Base-by-base conservation (phyloP, 1,140 invertebrate species). In the Brachionus asplanchnoidis region DNA sequence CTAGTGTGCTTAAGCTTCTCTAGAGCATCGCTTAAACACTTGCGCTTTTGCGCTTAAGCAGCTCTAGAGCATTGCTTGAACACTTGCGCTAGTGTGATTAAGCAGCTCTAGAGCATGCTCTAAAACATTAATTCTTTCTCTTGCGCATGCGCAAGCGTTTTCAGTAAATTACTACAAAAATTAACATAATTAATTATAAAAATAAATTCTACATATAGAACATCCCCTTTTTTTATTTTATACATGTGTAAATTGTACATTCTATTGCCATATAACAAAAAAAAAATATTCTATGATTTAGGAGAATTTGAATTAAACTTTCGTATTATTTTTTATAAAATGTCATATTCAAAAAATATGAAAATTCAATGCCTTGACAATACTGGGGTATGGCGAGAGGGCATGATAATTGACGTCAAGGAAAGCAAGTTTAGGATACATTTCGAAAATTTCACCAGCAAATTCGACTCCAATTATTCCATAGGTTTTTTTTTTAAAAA, bases 321-420 rank as follows among this genome's bases (percentile, higher is more conserved):
- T 56, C n/a, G 50, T 56, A 56, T 56, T 56, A 0, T 56, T 56
- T 56, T 56, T 56, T 56, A n/a, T 68, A 68, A 32, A 32, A 68
- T 68, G 65, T 32, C 23, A 32, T 32, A 32, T 68, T 68, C 65
- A 68, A 68, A 28, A 68, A 68, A 68, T 32, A 28, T 68, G 23
- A 68, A 68, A 68, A 68, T 68, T 36, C 65, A 68, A 68, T 68
- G 65, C 65, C 32, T 68, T 32, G 26, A 68, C 32, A 68, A 68
- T 17, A 68, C 65, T 68, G 23, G 28, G 65, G 65, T 68, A 68
- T 68, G 65, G 65, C 23, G 65, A 68, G 26, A 68, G 32, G 65
- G 28, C 32, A 28, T 68, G 23, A 68, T 68, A 68, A 36, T 68
- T 32, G 65, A 68, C 23, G 65, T 68, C 23, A 28, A 32, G 32